phyloP scores from a whole-genome alignment of 2,113 vertebrate species.

The Spheniscus mendiculus region DNA sequence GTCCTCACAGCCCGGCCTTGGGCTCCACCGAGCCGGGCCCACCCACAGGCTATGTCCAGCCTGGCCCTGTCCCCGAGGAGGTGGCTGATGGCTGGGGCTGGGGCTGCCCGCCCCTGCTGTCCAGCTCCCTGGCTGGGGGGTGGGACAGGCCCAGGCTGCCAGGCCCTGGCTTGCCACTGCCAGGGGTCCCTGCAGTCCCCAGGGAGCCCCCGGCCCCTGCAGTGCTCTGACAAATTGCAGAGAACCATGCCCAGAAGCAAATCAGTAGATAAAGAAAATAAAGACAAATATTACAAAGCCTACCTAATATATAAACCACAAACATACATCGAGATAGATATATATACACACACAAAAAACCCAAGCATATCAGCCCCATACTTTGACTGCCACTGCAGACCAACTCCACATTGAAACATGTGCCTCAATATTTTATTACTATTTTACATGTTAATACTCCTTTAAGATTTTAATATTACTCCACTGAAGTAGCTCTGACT shows the following conservation, averaged over 20 bases:
- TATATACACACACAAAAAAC: not conserved
- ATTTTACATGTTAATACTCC: not conserved
- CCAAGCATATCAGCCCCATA: not conserved
- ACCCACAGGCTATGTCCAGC: not conserved
- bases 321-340: too few species aligned
- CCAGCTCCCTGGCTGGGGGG: fast-evolving
- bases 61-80: too few species aligned
- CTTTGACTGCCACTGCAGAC: not conserved
- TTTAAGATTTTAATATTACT: not conserved
- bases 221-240: not conserved
- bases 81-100: too few species aligned
- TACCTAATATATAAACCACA: not conserved
- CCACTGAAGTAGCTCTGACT: not conserved
- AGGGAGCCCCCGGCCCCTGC: fast-evolving
- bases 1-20: not conserved
- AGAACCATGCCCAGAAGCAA: not conserved
- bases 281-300: not conserved
- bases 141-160: not conserved
- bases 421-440: not conserved
- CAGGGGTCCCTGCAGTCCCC: fast-evolving
- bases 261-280: not conserved
- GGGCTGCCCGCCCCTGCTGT: too few species aligned
- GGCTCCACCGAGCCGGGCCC: too few species aligned
- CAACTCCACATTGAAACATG: not conserved
- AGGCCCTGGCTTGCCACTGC: fast-evolving